Evolutionary conservation across 2,113 vertebrate genomes (phyloP).

Genomic region (Oceanites oceanicus): DNA sequence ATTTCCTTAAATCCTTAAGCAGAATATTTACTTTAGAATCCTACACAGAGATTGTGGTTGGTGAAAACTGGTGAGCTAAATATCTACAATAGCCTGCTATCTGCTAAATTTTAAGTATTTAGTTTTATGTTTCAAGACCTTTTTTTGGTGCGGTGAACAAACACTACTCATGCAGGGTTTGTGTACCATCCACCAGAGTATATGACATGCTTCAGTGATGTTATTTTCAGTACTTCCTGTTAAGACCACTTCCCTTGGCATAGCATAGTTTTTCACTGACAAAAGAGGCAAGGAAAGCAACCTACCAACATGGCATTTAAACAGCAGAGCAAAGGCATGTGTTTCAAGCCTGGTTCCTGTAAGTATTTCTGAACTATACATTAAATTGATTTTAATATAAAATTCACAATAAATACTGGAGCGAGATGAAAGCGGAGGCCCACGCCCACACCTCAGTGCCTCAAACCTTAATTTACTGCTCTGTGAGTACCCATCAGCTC

Average conservation of each 20-base stretch:
- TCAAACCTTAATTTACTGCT: not conserved
- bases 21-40: not conserved
- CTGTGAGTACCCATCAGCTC: not conserved
- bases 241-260: not conserved
- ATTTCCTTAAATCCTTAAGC: not conserved
- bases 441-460: not conserved
- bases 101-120: not conserved
- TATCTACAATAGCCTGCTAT: not conserved
- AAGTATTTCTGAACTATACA: not conserved
- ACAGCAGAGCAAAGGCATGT: not conserved
- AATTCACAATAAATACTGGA: not conserved
- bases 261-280: not conserved
- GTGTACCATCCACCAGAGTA: not conserved
- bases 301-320: not conserved
- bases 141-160: not conserved
- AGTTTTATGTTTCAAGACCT: not conserved
- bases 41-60: not conserved
- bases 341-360: not conserved
- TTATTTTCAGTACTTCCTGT: not conserved
- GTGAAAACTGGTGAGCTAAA: not conserved
- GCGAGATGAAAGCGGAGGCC: not conserved
- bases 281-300: not conserved
- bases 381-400: not conserved
- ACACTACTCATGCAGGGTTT: not conserved
- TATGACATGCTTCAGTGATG: not conserved